Percentiles rank a stretch among this genome's conserved stretches.
Conservation (phyloP, 2,113 vertebrate species). For the Heliornis fulica region DNA sequence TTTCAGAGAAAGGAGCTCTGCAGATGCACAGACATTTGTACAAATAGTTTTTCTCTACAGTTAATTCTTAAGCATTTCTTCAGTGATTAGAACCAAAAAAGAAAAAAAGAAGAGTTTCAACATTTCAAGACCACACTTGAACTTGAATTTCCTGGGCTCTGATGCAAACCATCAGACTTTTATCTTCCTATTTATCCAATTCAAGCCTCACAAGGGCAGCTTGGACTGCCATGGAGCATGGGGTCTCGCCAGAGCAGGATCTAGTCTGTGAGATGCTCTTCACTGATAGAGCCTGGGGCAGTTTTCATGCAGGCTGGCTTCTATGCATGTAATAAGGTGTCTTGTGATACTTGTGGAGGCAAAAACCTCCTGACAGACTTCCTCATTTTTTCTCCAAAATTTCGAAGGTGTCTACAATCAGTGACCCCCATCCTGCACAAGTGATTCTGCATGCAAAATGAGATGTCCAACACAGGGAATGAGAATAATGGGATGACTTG, state of each 20-base stretch:
- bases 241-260: not conserved
- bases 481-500: not conserved
- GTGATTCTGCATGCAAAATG: not conserved
- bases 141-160: not conserved
- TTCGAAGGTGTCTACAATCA: not conserved
- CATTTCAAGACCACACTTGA: not conserved
- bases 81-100: not conserved
- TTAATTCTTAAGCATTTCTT: not conserved
- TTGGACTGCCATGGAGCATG: not conserved
- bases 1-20: slow-evolving; percentile 6
- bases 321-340: not conserved
- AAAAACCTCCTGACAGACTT: not conserved
- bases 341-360: not conserved
- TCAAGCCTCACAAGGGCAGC: not conserved
- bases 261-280: not conserved
- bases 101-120: not conserved
- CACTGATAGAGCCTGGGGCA: not conserved
- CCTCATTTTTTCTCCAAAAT: not conserved
- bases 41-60: not conserved
- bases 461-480: not conserved
- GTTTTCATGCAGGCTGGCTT: not conserved
- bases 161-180: not conserved
- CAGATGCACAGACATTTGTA: not conserved
- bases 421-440: not conserved
- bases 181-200: not conserved